Conservation (phyloP, 1,140 invertebrate species). For the Sitobion miscanthi region DNA sequence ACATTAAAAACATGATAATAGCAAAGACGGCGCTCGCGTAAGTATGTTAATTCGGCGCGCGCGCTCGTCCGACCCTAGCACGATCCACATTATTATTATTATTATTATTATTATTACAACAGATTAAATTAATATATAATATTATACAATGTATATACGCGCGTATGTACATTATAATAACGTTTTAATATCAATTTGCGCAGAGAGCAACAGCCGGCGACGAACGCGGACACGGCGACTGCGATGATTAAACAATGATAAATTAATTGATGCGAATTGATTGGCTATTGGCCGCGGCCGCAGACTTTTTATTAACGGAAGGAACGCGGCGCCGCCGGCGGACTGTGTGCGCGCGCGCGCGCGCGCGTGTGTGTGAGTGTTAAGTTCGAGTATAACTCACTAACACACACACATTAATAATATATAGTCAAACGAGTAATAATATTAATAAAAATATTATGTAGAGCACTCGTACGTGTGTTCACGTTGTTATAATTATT, state of each 20-base stretch:
- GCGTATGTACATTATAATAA: neutral
- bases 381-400: neutral
- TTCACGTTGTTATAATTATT: neutral
- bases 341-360: neutral
- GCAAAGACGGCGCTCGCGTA: neutral
- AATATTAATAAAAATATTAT: neutral
- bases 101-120: neutral
- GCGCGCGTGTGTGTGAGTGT: neutral
- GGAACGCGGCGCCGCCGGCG: neutral
- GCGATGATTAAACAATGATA: constrained; percentile 41
- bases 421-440: neutral
- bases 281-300: neutral
- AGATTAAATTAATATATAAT: constrained; percentile 14
- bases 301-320: constrained; percentile 12
- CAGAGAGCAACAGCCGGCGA: neutral
- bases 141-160: constrained; percentile 11
- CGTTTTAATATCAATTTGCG: constrained; percentile 25
- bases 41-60: neutral
- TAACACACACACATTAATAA: neutral
- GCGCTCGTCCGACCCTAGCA: neutral
- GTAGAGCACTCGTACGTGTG: neutral
- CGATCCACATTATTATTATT: neutral
- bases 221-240: neutral
- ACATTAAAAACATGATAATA: neutral
- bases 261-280: constrained; percentile 25